Conservation (phyloP, 2,113 vertebrate species). For the Odocoileus hemionus region DNA sequence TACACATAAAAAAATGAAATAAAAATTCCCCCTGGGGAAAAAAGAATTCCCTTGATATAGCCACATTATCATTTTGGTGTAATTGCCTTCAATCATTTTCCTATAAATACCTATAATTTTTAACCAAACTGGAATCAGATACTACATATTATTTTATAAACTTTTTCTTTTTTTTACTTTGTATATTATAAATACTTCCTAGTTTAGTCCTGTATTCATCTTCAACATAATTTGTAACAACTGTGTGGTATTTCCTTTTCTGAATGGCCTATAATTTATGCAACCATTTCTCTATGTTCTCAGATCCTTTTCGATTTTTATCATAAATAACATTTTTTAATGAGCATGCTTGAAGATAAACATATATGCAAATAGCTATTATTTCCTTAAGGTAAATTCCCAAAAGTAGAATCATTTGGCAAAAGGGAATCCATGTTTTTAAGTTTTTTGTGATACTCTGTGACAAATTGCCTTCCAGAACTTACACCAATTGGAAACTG, state of each 20-base stretch:
- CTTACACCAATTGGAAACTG: background rate
- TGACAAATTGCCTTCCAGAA: background rate
- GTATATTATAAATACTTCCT: background rate
- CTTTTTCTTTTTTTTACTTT: background rate
- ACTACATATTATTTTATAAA: background rate
- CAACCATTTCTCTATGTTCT: conserved; percentile 6
- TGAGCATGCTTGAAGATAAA: background rate
- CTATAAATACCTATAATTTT: background rate
- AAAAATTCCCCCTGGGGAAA: background rate
- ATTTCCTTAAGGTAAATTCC: background rate
- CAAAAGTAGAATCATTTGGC: background rate
- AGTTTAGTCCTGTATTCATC: background rate
- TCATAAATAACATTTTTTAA: background rate
- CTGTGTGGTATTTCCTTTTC: background rate
- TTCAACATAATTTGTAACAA: background rate
- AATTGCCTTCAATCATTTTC: background rate
- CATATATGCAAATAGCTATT: background rate
- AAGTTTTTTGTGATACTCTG: background rate
- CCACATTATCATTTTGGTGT: background rate
- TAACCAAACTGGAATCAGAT: background rate
- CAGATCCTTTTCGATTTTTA: background rate
- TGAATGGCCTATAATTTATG: background rate
- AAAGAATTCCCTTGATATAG: background rate
- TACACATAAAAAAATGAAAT: background rate
- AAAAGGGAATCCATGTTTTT: background rate